Percentiles rank a stretch among this genome's conserved stretches.
Conservation (phyloP, 2,797 vertebrate genomes). For the Alectoris magna region DNA sequence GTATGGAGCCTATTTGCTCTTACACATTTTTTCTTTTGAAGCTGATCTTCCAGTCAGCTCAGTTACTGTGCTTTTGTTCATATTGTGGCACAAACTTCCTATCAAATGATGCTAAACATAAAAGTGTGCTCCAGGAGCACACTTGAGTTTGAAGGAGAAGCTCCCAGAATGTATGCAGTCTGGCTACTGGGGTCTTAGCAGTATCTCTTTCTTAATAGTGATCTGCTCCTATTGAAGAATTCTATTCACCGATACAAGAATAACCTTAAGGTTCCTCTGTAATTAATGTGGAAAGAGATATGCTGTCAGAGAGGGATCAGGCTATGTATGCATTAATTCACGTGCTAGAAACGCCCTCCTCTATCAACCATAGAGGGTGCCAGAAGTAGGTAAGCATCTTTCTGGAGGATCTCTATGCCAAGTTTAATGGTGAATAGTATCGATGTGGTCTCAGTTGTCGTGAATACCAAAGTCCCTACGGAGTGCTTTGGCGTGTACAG, state of each 20-base stretch:
- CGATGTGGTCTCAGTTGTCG: not conserved
- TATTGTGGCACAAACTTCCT: not conserved
- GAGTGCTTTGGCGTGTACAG: not conserved
- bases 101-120: not conserved
- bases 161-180: not conserved
- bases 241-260: fast-evolving
- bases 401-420: not conserved
- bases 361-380: not conserved
- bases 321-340: fast-evolving
- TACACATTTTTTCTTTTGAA: not conserved
- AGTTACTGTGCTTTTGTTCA: no score
- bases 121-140: fast-evolving
- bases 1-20: not conserved
- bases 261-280: not conserved
- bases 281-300: not conserved
- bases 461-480: not conserved
- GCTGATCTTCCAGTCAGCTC: no score
- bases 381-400: not conserved
- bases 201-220: not conserved
- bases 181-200: not conserved
- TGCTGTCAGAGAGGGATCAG: not conserved
- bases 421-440: not conserved
- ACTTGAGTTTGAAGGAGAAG: not conserved
- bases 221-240: not conserved
- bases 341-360: not conserved